These are phyloP conservation scores for Odobenus rosmarus DNA, from an alignment of 2,113 vertebrate species.

Conservation along the genomic window DNA sequence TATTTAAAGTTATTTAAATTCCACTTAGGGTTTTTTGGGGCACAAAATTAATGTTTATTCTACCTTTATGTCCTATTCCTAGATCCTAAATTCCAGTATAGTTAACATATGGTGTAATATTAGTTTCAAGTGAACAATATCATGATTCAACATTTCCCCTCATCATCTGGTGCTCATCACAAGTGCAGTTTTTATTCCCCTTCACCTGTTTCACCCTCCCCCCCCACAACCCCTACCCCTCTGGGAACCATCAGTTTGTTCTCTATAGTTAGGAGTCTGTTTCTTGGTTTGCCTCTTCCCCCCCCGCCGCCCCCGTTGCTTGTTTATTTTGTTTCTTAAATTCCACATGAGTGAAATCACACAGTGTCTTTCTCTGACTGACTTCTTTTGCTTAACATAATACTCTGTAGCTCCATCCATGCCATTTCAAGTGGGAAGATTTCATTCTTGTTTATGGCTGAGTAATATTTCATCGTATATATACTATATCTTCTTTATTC, in stretches of 20 bases:
- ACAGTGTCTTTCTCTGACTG: background rate
- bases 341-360: background rate
- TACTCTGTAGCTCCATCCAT: background rate
- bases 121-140: background rate
- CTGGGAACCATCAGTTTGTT: background rate
- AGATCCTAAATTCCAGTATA: background rate
- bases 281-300: background rate
- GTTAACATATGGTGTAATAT: background rate
- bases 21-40: background rate
- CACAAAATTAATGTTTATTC: background rate
- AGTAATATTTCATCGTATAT: background rate
- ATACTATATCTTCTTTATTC: background rate
- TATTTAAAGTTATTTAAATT: background rate
- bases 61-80: background rate
- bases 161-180: background rate
- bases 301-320: no score
- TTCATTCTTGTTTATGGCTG: background rate
- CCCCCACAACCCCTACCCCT: background rate
- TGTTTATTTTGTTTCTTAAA: background rate
- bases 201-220: background rate
- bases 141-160: background rate
- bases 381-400: background rate
- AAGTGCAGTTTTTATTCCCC: background rate
- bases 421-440: background rate
- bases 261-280: background rate